These are phyloP conservation scores for Ahaetulla prasina DNA, from an alignment of 2,113 vertebrate species.

Conservation along the genomic window DNA sequence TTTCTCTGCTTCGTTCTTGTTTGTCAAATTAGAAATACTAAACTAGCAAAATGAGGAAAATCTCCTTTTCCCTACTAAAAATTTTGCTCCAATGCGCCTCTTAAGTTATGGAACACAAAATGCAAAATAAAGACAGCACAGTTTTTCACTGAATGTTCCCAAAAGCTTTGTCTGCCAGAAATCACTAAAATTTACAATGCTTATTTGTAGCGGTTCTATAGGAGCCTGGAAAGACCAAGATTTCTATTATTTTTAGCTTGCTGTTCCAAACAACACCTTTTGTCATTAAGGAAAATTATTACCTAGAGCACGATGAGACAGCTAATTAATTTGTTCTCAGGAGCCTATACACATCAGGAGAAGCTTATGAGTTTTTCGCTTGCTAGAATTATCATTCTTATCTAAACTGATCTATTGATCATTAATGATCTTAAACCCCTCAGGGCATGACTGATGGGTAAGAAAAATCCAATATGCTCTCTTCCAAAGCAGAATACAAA, in stretches of 20 bases:
- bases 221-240: conserved; percentile 21
- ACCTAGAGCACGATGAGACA: conserved; percentile 22
- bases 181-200: conserved; percentile 21
- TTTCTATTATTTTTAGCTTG: conserved; percentile 26
- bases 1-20: neutral
- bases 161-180: conserved; percentile 18
- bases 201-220: conserved; percentile 4
- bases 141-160: conserved; percentile 10
- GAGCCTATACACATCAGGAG: conserved; percentile 18
- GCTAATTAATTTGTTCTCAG: conserved; percentile 24
- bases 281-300: conserved; percentile 24
- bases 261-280: conserved; percentile 27
- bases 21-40: neutral
- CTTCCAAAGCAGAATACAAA: conserved; percentile 51
- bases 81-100: neutral
- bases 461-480: conserved; percentile 51
- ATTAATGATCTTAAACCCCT: conserved; percentile 59
- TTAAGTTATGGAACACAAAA: conserved; percentile 12
- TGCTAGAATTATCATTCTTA: conserved; percentile 56
- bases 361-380: conserved; percentile 48
- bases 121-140: conserved; percentile 20
- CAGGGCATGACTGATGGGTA: conserved; percentile 35
- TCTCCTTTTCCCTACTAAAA: neutral
- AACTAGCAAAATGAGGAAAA: neutral
- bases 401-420: conserved; percentile 56